Evolutionary conservation across 2,888 invertebrate species (phyloP).

Genomic region (Hydrotaea diabolus): DNA sequence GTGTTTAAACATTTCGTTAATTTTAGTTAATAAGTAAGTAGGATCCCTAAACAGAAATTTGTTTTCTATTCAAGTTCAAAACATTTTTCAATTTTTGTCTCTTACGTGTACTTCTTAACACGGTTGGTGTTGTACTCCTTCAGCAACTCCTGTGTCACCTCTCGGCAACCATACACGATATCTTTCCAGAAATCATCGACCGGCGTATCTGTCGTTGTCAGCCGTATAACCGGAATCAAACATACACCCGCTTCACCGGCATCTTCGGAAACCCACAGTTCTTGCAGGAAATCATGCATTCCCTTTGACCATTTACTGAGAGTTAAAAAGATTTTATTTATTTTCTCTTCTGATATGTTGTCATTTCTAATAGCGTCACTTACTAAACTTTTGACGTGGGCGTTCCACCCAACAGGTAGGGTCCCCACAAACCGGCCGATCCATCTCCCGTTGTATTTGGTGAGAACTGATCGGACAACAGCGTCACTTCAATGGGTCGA

Average conservation of each 20-base stretch:
- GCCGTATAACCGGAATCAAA: constrained; percentile 80
- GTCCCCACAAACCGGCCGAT: constrained; percentile 89
- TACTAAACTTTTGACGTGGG: constrained; percentile 82
- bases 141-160: constrained; percentile 77
- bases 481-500: constrained; percentile 81
- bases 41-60: too few species aligned
- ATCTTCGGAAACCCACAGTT: constrained; percentile 84
- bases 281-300: constrained; percentile 83
- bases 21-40: too few species aligned
- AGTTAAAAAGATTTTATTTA: neutral
- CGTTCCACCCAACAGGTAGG: constrained; percentile 84
- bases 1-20: too few species aligned
- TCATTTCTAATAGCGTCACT: constrained; percentile 62
- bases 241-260: constrained; percentile 81
- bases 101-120: constrained; percentile 79
- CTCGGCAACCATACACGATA: constrained; percentile 80
- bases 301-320: constrained; percentile 85
- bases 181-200: constrained; percentile 80
- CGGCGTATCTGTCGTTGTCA: constrained; percentile 76
- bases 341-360: neutral
- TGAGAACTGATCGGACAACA: constrained; percentile 85
- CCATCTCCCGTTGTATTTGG: constrained; percentile 90
- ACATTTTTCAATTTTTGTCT: neutral
- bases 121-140: constrained; percentile 77
- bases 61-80: too few species aligned